Evolutionary conservation across 2,797 vertebrate species (phyloP), one percentile per base, ranked within the genome.

Genomic region (Halcyon leucocephala): DNA sequence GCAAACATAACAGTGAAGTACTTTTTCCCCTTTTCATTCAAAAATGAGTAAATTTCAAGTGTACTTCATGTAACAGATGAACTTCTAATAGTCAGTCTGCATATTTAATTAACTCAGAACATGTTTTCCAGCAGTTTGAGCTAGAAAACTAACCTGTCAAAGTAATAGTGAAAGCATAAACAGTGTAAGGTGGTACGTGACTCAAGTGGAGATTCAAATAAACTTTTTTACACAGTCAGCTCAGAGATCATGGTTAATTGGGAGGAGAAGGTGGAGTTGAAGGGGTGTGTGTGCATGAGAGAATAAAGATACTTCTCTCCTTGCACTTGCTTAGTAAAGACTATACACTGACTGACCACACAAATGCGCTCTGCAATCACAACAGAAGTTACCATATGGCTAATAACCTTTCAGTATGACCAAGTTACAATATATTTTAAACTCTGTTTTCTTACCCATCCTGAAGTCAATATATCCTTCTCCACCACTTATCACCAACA

Each of bases 381-480:
- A 79, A 21, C 5, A 4, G 54, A 62, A 62, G 18, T n/a, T 52
- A 16, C 35, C 44, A 26, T 2, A 54, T 4, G 4, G 42, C 62
- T 86, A 65, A 77, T 25, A 66, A 64, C 22, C 60, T 64, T 81
- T 29, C 64, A n/a, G 37, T 10, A 79, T 4, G 18, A 71, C 70
- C 29, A 64, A 14, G 13, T 80, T 25, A 58, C 14, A 35, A 44
- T 17, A 29, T 28, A 64, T 71, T 82, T 65, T 60, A 57, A 92
- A 42, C 48, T 85, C 65, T 48, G 31, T 62, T 25, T 77, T 76
- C 99, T 98, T 98, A 99, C 99, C 99, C 99, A 99, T 99, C 72
- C 99, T 98, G 97, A 99, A 99, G 98, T 99, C 99, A 31, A 99
- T 99, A 98, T 99, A 99, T 39, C 99, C 99, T 96, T 99, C 99